A percentile compares a stretch with the other conserved stretches of the same genome.
phyloP scores from a whole-genome alignment of 2,113 vertebrate species.

The Muntiacus muntjak region DNA sequence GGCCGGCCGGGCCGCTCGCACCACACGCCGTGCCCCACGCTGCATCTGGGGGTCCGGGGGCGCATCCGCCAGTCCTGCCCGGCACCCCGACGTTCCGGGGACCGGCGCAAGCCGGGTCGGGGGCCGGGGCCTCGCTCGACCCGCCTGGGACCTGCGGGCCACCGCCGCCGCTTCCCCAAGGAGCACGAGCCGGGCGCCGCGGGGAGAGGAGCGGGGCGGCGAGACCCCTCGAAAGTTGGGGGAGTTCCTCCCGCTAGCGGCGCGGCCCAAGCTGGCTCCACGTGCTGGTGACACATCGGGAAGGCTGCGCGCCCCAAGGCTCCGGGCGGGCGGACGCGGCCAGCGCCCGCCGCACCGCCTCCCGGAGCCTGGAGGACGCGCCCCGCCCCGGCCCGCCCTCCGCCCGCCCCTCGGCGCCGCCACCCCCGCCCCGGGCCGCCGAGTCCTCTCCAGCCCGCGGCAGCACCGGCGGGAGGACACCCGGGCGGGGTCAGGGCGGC shows the following conservation, averaged over 20 bases:
- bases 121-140: neutral
- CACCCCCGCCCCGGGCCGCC: slow-evolving; percentile 49
- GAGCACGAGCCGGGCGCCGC: neutral
- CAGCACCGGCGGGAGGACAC: neutral
- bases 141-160: neutral
- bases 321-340: slow-evolving; percentile 42
- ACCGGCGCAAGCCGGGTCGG: neutral
- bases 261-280: slow-evolving; percentile 54
- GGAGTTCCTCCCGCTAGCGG: neutral
- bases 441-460: neutral
- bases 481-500: neutral
- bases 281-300: slow-evolving; percentile 73
- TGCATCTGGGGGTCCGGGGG: neutral
- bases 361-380: slow-evolving; percentile 25
- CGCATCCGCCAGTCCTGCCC: neutral
- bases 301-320: slow-evolving; percentile 35
- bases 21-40: neutral
- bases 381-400: slow-evolving; percentile 64
- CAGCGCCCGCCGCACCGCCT: slow-evolving; percentile 59
- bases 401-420: slow-evolving; percentile 50
- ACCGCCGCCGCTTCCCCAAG: neutral
- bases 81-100: slow-evolving; percentile 19
- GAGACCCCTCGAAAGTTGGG: slow-evolving; percentile 59
- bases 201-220: neutral
- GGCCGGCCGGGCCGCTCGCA: neutral